Conservation (phyloP, 2,113 vertebrate genomes). For the Urocolius indicus region DNA sequence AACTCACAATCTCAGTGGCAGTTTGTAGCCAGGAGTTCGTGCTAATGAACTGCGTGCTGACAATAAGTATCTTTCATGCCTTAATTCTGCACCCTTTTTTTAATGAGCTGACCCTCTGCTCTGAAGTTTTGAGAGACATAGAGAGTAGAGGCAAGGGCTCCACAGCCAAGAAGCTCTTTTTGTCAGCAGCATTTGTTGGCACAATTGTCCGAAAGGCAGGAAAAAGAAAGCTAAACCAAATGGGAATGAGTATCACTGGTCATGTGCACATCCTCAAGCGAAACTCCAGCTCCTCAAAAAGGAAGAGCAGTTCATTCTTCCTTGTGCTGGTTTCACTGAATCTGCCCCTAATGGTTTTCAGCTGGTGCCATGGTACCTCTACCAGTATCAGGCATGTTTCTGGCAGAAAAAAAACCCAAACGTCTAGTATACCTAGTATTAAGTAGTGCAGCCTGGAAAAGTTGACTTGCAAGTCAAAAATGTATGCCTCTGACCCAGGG, state of each 20-base stretch:
- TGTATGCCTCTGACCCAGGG: not conserved
- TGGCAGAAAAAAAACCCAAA: not conserved
- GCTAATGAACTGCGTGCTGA: not conserved
- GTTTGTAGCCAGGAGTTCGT: not conserved
- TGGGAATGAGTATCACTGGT: not conserved
- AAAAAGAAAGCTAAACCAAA: not conserved
- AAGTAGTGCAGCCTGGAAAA: not conserved
- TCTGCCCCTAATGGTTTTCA: not conserved
- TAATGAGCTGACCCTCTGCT: not conserved
- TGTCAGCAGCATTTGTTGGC: not conserved
- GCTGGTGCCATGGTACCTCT: not conserved
- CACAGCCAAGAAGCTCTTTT: not conserved
- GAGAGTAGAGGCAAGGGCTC: not conserved
- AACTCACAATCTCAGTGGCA: not conserved
- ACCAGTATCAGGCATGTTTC: not conserved
- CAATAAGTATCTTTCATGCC: not conserved
- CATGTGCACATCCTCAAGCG: not conserved
- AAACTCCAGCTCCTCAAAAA: not conserved
- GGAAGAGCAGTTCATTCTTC: not conserved
- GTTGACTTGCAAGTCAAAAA: not conserved
- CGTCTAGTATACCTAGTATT: not conserved
- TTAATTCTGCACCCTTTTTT: not conserved
- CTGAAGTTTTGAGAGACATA: not conserved
- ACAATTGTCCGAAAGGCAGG: not conserved
- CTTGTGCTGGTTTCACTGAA: not conserved